A percentile compares a stretch with the other conserved stretches of the same genome.
Evolutionary conservation across 1,140 invertebrate genomes (phyloP).

Genomic region (Colletes latitarsis): DNA sequence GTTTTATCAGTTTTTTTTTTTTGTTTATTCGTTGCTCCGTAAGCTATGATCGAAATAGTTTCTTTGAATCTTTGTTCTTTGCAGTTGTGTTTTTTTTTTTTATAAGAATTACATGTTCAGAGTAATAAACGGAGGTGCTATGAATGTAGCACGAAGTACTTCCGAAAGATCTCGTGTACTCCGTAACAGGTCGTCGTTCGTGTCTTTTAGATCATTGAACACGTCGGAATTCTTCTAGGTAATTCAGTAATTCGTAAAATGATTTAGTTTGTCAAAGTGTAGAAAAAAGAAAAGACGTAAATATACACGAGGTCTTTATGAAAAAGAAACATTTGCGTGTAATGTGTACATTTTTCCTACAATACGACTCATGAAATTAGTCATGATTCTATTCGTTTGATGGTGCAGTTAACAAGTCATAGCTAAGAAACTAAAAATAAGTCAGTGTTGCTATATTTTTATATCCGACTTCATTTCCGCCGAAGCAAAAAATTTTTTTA

Average conservation of each 20-base stretch:
- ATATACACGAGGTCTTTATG: not conserved
- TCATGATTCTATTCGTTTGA: conserved; percentile 19
- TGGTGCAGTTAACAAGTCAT: conserved; percentile 2
- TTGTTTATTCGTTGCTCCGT: conserved; percentile 13
- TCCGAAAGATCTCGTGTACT: not conserved
- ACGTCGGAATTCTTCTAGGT: not conserved
- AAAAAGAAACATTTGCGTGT: not conserved
- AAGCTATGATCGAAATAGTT: not conserved
- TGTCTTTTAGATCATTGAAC: not conserved
- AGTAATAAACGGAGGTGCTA: not conserved
- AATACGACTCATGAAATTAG: not conserved
- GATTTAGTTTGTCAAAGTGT: not conserved
- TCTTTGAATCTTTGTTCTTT: not conserved
- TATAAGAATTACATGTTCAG: not conserved
- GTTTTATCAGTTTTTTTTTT: conserved; percentile 23
- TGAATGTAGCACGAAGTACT: not conserved
- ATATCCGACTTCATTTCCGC: conserved; percentile 36
- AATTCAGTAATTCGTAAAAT: not conserved
- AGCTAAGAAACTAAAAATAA: conserved; percentile 23
- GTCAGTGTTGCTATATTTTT: conserved; percentile 41
- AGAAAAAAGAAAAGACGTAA: not conserved
- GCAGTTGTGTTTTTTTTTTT: not conserved
- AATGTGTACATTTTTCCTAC: conserved; percentile 32
- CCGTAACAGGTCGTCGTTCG: not conserved
- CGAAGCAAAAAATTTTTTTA: conserved; percentile 6